Conservation (phyloP, 2,113 vertebrate genomes). For the Oryzias celebensis region DNA sequence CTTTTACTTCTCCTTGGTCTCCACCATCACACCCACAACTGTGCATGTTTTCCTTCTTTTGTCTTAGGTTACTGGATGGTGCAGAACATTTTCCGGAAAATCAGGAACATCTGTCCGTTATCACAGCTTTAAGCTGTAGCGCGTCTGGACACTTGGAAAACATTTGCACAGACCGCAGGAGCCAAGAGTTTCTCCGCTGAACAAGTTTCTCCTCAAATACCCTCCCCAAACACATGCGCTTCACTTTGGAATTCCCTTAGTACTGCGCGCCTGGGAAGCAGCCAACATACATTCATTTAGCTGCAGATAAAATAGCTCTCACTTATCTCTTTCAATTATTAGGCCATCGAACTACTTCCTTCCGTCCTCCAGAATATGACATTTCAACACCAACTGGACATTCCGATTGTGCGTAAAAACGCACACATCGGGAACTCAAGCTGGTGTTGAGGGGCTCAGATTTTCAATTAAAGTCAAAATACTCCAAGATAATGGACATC, state of each 20-base stretch:
- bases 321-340: neutral
- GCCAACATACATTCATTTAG: conserved; percentile 24
- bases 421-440: neutral
- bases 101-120: conserved; percentile 72
- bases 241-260: conserved; percentile 12
- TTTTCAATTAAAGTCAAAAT: too few relatives aligned
- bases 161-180: conserved; percentile 68
- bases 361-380: neutral
- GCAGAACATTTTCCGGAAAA: conserved; percentile 62
- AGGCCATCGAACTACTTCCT: neutral
- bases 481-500: too few relatives aligned
- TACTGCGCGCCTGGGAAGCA: conserved; percentile 36
- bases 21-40: too few relatives aligned
- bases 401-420: conserved; percentile 23
- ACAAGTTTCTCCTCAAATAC: conserved; percentile 36
- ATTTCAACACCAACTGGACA: neutral
- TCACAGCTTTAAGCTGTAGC: conserved; percentile 63
- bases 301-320: conserved; percentile 9
- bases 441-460: too few relatives aligned
- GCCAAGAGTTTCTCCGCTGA: conserved; percentile 58
- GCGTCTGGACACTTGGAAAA: conserved; percentile 71
- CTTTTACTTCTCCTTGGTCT: too few relatives aligned
- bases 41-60: neutral
- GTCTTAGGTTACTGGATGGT: conserved; percentile 30
- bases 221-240: conserved; percentile 18